Evolutionary conservation across 2,888 invertebrate species (phyloP).

Genomic region (Conops quadrifasciatus): DNA sequence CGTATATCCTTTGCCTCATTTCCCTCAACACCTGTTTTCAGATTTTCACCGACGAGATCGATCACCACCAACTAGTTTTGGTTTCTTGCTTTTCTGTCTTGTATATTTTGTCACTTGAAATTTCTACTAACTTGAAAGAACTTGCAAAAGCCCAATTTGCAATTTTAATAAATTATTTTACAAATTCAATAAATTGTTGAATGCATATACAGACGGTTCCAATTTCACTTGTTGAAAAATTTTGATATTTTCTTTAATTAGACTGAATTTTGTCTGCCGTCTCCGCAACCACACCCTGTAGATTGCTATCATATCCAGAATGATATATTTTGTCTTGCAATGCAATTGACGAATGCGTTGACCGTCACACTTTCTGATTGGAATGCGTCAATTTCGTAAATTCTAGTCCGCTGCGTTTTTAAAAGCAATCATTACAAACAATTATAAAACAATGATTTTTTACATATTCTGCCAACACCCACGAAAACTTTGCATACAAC

Average conservation of each 20-base stretch:
- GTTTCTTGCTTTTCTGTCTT: not conserved
- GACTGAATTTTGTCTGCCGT: slow-evolving; percentile 4
- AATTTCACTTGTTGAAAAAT: not conserved
- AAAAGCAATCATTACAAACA: slow-evolving; percentile 3
- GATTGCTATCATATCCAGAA: slow-evolving; percentile 26
- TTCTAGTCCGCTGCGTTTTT: slow-evolving; percentile 14
- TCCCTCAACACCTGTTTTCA: not conserved
- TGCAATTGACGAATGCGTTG: not conserved
- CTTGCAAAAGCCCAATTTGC: not conserved
- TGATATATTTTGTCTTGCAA: slow-evolving; percentile 10
- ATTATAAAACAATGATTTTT: slow-evolving; percentile 7
- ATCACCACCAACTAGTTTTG: not conserved
- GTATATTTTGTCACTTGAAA: not conserved
- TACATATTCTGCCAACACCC: slow-evolving; percentile 25
- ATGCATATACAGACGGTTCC: not conserved
- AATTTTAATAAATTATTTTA: not conserved
- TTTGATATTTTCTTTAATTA: slow-evolving; percentile 12
- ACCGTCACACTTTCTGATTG: not conserved
- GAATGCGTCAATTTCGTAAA: slow-evolving; percentile 22
- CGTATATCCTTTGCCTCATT: slow-evolving; percentile 18
- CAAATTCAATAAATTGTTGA: not conserved
- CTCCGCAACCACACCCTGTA: slow-evolving; percentile 40
- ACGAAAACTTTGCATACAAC: slow-evolving; percentile 22
- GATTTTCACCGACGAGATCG: not conserved
- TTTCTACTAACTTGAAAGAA: not conserved